Percentiles rank a stretch among this genome's conserved stretches.
These are phyloP conservation scores for Mus spicilegus DNA, from an alignment of 2,113 vertebrate species.

Conservation along the genomic window DNA sequence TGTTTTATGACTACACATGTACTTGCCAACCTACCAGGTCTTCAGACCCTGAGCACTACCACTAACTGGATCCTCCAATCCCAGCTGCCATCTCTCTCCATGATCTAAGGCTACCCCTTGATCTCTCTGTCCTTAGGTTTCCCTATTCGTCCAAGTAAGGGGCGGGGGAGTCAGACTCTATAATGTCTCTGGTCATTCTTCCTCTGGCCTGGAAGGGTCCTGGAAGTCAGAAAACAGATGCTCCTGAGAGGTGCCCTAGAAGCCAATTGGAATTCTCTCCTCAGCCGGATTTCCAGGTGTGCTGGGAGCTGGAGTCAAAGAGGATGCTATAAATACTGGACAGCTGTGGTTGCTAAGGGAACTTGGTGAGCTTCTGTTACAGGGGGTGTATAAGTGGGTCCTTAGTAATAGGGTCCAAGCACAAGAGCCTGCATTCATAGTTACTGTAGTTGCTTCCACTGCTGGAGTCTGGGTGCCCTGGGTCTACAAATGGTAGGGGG, in stretches of 20 bases:
- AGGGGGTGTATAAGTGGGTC: background rate
- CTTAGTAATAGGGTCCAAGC: background rate
- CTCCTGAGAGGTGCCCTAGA: background rate
- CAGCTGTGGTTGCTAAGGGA: background rate
- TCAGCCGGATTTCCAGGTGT: background rate
- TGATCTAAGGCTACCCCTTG: background rate
- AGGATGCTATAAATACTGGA: background rate
- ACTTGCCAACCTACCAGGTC: background rate
- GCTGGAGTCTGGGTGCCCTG: background rate
- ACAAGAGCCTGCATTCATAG: background rate
- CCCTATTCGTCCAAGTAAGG: background rate
- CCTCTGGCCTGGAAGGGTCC: conserved; percentile 31
- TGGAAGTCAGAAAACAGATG: conserved; percentile 2
- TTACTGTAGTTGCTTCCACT: conserved; percentile 19
- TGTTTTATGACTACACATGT: background rate
- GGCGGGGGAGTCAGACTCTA: background rate
- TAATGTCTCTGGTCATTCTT: background rate
- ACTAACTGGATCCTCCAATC: background rate
- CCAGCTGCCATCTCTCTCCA: background rate
- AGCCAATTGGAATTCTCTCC: background rate
- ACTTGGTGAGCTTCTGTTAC: background rate
- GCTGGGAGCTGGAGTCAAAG: background rate
- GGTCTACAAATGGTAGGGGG: too few relatives aligned
- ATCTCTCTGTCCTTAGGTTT: background rate
- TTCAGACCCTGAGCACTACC: background rate